These are phyloP conservation scores for Chromis chromis DNA, from an alignment of 2,797 vertebrate genomes.

Conservation along the genomic window DNA sequence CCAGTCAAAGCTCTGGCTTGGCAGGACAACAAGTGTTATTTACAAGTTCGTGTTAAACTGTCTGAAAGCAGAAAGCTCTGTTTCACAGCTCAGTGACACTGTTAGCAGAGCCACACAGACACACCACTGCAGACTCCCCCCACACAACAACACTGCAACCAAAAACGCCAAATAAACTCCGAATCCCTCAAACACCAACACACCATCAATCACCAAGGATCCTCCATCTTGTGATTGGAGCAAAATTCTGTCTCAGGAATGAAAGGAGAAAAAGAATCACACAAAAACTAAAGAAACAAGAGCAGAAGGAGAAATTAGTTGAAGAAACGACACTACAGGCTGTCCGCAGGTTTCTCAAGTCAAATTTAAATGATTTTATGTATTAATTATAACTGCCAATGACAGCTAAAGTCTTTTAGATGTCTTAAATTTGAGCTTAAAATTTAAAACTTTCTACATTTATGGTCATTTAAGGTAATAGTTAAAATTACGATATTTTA, in stretches of 20 bases:
- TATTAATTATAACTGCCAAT: neutral
- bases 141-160: slow-evolving; percentile 63
- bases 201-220: slow-evolving; percentile 56
- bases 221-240: slow-evolving; percentile 49
- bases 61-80: slow-evolving; percentile 26
- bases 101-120: slow-evolving; percentile 35
- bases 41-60: slow-evolving; percentile 39
- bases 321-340: slow-evolving; percentile 9
- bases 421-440: neutral
- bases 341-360: slow-evolving; percentile 46
- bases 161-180: slow-evolving; percentile 1
- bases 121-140: slow-evolving; percentile 11
- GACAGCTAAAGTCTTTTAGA: neutral
- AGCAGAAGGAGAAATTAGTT: neutral
- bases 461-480: neutral
- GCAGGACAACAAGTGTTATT: slow-evolving; percentile 27
- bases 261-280: slow-evolving; percentile 19
- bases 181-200: slow-evolving; percentile 35
- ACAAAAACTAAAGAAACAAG: slow-evolving; percentile 10
- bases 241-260: slow-evolving; percentile 36
- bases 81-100: slow-evolving; percentile 47
- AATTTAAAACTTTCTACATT: neutral
- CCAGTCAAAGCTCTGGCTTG: slow-evolving; percentile 15
- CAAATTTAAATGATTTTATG: neutral
- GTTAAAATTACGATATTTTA: neutral